Conservation (phyloP, 2,888 invertebrate species). For the Liopterus haemorrhoidalis region DNA sequence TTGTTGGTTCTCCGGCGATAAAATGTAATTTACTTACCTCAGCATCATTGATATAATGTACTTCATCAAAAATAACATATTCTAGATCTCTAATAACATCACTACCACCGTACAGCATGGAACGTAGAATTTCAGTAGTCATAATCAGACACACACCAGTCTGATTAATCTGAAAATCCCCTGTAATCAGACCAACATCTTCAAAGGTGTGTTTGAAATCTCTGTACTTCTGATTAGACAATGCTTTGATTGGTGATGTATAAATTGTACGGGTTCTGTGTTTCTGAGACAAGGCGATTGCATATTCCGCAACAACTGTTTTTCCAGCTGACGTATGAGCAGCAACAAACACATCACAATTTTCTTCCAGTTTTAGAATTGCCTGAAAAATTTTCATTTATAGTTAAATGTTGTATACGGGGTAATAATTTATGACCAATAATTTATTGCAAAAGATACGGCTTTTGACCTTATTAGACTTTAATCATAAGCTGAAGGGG, state of each 20-base stretch:
- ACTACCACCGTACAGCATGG: slow-evolving; percentile 93
- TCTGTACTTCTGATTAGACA: slow-evolving; percentile 98
- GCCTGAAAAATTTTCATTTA: too few relatives aligned
- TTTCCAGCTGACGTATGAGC: slow-evolving; percentile 99
- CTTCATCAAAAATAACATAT: slow-evolving; percentile 98
- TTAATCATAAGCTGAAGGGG: too few relatives aligned
- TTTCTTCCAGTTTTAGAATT: slow-evolving; percentile 86
- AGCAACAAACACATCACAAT: slow-evolving; percentile 95
- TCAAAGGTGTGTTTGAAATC: slow-evolving; percentile 91
- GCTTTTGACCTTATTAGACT: too few relatives aligned
- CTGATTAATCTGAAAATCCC: slow-evolving; percentile 92
- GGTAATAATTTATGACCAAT: too few relatives aligned
- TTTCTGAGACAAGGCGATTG: slow-evolving; percentile 89
- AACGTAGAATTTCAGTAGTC: slow-evolving; percentile 97
- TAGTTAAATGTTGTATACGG: too few relatives aligned
- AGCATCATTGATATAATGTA: slow-evolving; percentile 96
- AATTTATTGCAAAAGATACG: too few relatives aligned
- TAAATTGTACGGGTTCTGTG: slow-evolving; percentile 92
- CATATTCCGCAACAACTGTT: slow-evolving; percentile 99
- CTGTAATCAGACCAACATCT: slow-evolving; percentile 89
- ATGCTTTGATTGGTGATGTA: slow-evolving; percentile 97
- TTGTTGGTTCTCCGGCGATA: neutral
- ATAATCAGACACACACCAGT: slow-evolving; percentile 94
- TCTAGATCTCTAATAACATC: slow-evolving; percentile 94
- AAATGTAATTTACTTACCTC: slow-evolving; percentile 55